These are phyloP conservation scores for Cecidostiba fungosa DNA, from an alignment of 2,888 invertebrate species.

Conservation along the genomic window DNA sequence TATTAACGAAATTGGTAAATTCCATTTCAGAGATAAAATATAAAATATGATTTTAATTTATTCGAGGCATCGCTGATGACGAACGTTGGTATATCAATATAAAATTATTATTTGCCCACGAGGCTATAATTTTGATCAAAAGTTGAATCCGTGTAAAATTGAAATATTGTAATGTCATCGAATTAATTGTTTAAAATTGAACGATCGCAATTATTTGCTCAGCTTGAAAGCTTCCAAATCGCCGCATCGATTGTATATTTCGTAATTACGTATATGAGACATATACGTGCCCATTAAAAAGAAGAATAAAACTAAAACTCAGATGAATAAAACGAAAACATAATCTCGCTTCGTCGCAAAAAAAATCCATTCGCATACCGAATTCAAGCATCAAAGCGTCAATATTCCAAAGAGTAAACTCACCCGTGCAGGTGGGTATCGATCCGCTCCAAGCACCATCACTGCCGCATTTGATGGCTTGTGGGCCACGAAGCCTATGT, in stretches of 20 bases:
- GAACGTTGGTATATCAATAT: not conserved
- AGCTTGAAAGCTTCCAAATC: not conserved
- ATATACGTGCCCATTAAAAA: not conserved
- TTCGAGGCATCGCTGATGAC: not conserved
- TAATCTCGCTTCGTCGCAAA: not conserved
- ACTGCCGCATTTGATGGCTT: constrained; percentile 89
- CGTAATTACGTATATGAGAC: not conserved
- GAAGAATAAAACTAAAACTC: too few relatives aligned
- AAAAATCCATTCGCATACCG: not conserved
- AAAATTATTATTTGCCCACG: not conserved
- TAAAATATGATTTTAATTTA: not conserved
- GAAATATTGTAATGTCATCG: not conserved
- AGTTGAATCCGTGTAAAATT: not conserved
- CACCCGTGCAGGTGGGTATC: constrained; percentile 89
- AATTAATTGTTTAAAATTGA: too few relatives aligned
- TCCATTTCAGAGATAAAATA: not conserved
- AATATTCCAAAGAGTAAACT: constrained; percentile 48
- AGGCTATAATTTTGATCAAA: not conserved
- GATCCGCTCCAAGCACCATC: constrained; percentile 91
- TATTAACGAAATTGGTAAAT: not conserved
- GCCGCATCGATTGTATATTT: not conserved
- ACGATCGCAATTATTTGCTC: not conserved
- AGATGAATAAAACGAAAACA: too few relatives aligned
- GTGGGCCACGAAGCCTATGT: constrained; percentile 88
- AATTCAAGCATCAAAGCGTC: not conserved